Conservation (phyloP, 2,888 invertebrate genomes). For the Cryptus viduatorius region DNA sequence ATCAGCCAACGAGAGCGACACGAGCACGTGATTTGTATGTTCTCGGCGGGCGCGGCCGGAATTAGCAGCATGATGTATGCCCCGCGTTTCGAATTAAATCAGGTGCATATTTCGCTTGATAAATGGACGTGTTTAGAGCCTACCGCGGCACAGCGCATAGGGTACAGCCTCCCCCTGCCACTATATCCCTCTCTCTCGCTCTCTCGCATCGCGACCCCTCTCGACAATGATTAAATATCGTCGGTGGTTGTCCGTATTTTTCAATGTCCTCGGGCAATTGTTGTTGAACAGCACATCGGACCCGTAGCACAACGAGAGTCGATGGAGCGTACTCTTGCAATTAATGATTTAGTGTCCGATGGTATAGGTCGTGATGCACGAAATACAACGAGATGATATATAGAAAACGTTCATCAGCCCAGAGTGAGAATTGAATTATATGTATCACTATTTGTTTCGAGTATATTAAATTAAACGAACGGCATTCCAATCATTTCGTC, state of each 20-base stretch:
- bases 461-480: not conserved
- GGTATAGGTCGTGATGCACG: conserved; percentile 48
- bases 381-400: conserved; percentile 45
- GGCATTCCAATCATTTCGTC: not conserved
- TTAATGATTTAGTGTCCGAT: conserved; percentile 57
- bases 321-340: conserved; percentile 42
- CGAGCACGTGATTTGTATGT: conserved; percentile 69
- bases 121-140: conserved; percentile 73
- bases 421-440: conserved; percentile 36
- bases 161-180: conserved; percentile 26
- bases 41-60: conserved; percentile 63
- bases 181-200: not conserved
- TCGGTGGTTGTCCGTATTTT: conserved; percentile 65
- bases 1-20: conserved; percentile 46
- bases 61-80: conserved; percentile 76
- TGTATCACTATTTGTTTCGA: not conserved
- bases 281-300: conserved; percentile 56
- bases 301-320: not conserved
- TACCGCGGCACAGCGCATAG: conserved; percentile 63
- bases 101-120: conserved; percentile 75
- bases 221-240: conserved; percentile 65
- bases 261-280: conserved; percentile 60
- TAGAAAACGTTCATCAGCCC: conserved; percentile 31
- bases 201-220: conserved; percentile 12
- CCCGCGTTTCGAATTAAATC: conserved; percentile 78